A percentile compares a stretch with the other conserved stretches of the same genome.
Evolutionary conservation across 2,797 vertebrate species (phyloP).

Genomic region (Okamejei kenojei): DNA sequence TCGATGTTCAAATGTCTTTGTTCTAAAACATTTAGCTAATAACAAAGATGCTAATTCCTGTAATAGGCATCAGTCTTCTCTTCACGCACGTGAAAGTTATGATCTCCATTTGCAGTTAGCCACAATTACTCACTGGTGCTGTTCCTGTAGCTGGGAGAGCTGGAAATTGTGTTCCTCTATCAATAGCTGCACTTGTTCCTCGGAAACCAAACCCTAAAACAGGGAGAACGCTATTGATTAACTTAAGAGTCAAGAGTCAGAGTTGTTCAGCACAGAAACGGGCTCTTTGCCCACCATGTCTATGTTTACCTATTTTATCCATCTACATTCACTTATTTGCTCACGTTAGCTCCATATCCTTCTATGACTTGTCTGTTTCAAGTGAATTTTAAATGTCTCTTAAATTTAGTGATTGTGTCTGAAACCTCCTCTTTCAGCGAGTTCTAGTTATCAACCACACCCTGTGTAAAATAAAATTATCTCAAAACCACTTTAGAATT

Average conservation of each 20-base stretch:
- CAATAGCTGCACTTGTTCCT: slow-evolving; percentile 14
- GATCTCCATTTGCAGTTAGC: background rate
- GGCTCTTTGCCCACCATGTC: too few species aligned
- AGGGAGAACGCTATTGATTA: background rate
- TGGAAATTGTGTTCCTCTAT: slow-evolving; percentile 19
- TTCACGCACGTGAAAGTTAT: background rate
- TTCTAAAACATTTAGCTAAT: background rate
- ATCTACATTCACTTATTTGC: too few species aligned
- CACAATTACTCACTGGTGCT: background rate
- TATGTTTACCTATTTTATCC: too few species aligned
- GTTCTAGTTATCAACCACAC: too few species aligned
- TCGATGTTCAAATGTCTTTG: background rate
- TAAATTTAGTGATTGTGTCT: too few species aligned
- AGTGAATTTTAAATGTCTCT: too few species aligned
- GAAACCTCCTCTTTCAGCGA: too few species aligned
- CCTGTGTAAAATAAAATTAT: too few species aligned
- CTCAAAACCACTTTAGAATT: too few species aligned
- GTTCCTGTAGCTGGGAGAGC: background rate
- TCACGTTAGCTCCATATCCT: too few species aligned
- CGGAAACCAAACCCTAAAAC: background rate
- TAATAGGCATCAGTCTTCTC: background rate
- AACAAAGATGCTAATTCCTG: background rate
- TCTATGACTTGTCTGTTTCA: too few species aligned
- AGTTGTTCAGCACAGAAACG: too few species aligned
- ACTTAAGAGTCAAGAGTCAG: background rate